Evolutionary conservation across 2,888 invertebrate genomes (phyloP), one percentile per base, ranked within the genome.

Genomic region (Melinaea menophilus): DNA sequence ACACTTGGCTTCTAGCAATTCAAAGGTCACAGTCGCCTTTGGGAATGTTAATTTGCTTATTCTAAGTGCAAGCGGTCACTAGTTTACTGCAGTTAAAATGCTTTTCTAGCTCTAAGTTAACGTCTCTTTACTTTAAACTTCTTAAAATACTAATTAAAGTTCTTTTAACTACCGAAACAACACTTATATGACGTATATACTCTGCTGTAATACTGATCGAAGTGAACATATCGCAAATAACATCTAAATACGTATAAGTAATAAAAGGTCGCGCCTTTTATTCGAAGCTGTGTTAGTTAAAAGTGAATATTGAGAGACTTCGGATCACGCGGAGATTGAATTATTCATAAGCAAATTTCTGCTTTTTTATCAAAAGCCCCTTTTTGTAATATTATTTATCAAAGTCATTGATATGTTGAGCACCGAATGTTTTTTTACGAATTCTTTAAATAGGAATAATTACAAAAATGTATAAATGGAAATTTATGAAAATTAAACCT

Each of bases 261-360:
- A n/a, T n/a, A 2, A 48, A 13, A n/a, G 7, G 4, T 5, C 5
- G 13, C n/a, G 48, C 12, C 13, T 48, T 5, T 5, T 22, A 13
- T 22, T 48, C 5, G n/a, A 13, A 48, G 22, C 22, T n/a, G n/a
- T 13, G 48, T 48, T 48, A 5, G 48, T 48, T 48, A 13, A 5
- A 22, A n/a, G 5, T 48, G 22, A 48, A 48, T 48, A 48, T 48
- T 48, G 7, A 48, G 3, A 7, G 48, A 48, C 13, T 48, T 12
- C 4, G 13, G 48, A 48, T 48, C 37, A 37, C 7, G 4, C 48
- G 13, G n/a, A 7, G 1, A 48, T 48, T 48, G 22, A 48, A 48
- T 48, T 48, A 48, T 48, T 48, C 48, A 48, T 48, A 48, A 48
- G 48, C 4, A 7, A 13, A 48, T 48, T 48, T 48, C 48, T 48